Base-by-base conservation (phyloP, 2,888 invertebrate species). In the Aquatica leii region DNA sequence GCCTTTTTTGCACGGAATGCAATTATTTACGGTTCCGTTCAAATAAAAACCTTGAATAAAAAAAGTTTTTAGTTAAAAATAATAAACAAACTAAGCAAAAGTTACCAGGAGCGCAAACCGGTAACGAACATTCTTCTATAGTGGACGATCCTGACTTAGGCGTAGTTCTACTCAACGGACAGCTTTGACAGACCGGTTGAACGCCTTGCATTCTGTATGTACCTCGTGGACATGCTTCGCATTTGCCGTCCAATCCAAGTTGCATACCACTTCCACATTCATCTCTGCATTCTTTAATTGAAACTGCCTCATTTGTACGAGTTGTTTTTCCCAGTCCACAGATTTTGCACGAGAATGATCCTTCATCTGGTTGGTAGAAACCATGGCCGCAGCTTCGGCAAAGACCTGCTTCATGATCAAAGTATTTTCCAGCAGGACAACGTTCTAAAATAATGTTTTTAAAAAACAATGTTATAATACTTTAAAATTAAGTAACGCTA, bases 301-400 rank as follows among this genome's bases (percentile, higher is more conserved):
- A 94, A 0, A 94, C 93, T 0, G 96, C 95, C 77, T 96, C 97
- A 4, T 90, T 90, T 1, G 94, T 94, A 52, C 95, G 86, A 0
- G 98, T 98, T 0, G 97, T 97, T 78, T 95, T 93, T 6, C 95
- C 96, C 52, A 94, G 84, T 0, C 95, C 94, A 76, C 97, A 97
- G 0, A 95, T 85, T 57, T 91, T 84, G 76, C 97, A 97, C 1
- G 90, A 87, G 83, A 97, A 96, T 51, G 96, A 91, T 1, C 96
- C 96, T 81, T 96, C 95, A 35, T 89, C 87, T 0, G 95, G 89
- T 78, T 97, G 98, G 81, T 91, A 98, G 77, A 94, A 95, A 1
- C 97, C 97, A 76, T 95, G 93, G 0, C 97, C 97, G 78, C 98
- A 98, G 70, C 93, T 92, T 54, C 93, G 86, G 77, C 98, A 98